These are phyloP conservation scores for Heliconius melpomene DNA, from an alignment of 1,140 invertebrate species.

Conservation along the genomic window DNA sequence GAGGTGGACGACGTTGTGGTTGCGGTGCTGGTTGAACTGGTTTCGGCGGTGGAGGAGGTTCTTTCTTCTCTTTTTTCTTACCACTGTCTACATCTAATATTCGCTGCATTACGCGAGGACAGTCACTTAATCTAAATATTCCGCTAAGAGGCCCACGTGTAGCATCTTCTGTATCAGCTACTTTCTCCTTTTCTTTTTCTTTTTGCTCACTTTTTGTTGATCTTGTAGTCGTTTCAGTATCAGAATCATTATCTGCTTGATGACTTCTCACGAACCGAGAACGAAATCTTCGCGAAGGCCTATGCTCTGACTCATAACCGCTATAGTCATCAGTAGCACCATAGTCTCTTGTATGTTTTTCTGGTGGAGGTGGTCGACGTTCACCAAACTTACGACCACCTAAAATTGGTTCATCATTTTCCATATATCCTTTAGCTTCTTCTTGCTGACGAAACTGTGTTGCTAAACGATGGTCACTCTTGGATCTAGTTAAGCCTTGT, in stretches of 20 bases:
- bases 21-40: slow-evolving; percentile 80
- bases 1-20: slow-evolving; percentile 70
- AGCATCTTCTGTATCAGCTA: slow-evolving; percentile 94
- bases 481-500: slow-evolving; percentile 93
- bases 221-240: slow-evolving; percentile 82
- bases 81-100: slow-evolving; percentile 90
- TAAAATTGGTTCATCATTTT: slow-evolving; percentile 84
- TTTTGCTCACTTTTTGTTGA: slow-evolving; percentile 83
- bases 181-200: slow-evolving; percentile 87
- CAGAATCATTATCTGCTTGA: slow-evolving; percentile 86
- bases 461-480: slow-evolving; percentile 95
- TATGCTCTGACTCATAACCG: slow-evolving; percentile 85
- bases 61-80: slow-evolving; percentile 88
- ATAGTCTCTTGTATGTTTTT: slow-evolving; percentile 80
- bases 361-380: slow-evolving; percentile 79
- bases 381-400: slow-evolving; percentile 88
- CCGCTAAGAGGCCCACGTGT: slow-evolving; percentile 93
- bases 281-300: slow-evolving; percentile 84
- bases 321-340: slow-evolving; percentile 82
- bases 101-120: slow-evolving; percentile 93
- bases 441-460: slow-evolving; percentile 94
- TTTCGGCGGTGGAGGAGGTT: slow-evolving; percentile 80
- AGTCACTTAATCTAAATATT: slow-evolving; percentile 93
- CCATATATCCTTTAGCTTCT: slow-evolving; percentile 83
- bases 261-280: slow-evolving; percentile 87